These are phyloP conservation scores for Xiphydria camelus DNA, from an alignment of 2,888 invertebrate genomes.

Conservation along the genomic window DNA sequence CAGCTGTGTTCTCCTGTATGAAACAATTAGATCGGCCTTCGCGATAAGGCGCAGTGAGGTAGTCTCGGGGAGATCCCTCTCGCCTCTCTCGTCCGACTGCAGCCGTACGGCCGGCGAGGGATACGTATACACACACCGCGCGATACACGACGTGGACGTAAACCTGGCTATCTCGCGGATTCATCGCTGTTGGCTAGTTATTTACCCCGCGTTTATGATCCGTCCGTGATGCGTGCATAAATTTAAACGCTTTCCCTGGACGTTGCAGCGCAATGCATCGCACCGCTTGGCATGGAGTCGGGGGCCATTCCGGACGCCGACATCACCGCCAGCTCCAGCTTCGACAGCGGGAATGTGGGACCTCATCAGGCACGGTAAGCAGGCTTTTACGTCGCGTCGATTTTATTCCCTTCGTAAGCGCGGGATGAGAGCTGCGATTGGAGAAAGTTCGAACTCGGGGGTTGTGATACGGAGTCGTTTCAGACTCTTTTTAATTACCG, in stretches of 20 bases:
- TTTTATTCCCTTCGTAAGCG: no score
- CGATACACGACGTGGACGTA: constrained; percentile 29
- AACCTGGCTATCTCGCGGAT: constrained; percentile 41
- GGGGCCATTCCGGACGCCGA: constrained; percentile 66
- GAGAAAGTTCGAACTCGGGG: no score
- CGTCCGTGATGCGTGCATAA: constrained; percentile 28
- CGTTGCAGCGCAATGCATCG: constrained; percentile 63
- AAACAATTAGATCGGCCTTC: constrained; percentile 44
- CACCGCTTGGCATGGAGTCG: constrained; percentile 68
- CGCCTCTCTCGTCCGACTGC: constrained; percentile 15
- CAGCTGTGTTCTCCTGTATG: constrained; percentile 28
- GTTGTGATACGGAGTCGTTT: no score
- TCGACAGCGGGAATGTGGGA: constrained; percentile 67
- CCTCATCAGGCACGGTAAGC: constrained; percentile 68
- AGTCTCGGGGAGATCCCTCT: constrained; percentile 15
- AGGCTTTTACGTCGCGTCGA: no score
- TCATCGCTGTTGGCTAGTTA: constrained; percentile 47
- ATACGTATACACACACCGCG: constrained; percentile 21
- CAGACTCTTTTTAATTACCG: no score
- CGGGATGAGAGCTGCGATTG: no score
- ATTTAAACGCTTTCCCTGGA: neutral
- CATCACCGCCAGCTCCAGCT: constrained; percentile 68
- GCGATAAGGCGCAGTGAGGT: constrained; percentile 30
- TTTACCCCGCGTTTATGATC: constrained; percentile 51
- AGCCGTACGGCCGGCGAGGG: constrained; percentile 9